Evolutionary conservation across 1,140 invertebrate species (phyloP).

Genomic region (Colletes gigas): DNA sequence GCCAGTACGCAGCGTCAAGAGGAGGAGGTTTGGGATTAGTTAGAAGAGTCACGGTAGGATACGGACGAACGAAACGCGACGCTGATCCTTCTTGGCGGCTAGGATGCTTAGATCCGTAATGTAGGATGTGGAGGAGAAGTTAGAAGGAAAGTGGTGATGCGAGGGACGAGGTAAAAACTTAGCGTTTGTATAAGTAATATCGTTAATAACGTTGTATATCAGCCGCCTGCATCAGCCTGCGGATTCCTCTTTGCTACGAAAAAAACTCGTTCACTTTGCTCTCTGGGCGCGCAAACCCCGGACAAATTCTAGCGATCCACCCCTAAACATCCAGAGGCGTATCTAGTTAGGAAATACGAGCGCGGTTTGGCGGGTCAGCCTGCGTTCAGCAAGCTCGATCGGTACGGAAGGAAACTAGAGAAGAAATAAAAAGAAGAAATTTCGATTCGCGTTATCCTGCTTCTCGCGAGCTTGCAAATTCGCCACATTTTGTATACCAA

Average conservation of each 20-base stretch:
- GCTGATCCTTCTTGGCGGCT: not conserved
- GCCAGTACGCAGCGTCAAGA: not conserved
- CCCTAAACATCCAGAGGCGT: not conserved
- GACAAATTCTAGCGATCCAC: not conserved
- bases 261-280: slow-evolving; percentile 40
- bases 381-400: not conserved
- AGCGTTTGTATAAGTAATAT: slow-evolving; percentile 64
- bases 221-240: slow-evolving; percentile 50
- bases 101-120: not conserved
- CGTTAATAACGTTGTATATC: slow-evolving; percentile 61
- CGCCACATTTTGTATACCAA: slow-evolving; percentile 40
- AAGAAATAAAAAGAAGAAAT: not conserved
- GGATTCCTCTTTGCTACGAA: slow-evolving; percentile 59
- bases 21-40: not conserved
- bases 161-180: slow-evolving; percentile 38
- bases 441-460: not conserved
- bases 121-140: not conserved
- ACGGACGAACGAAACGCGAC: not conserved
- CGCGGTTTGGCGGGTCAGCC: not conserved
- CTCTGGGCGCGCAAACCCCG: slow-evolving; percentile 7
- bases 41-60: slow-evolving; percentile 1
- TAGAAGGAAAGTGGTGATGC: slow-evolving; percentile 8
- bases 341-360: not conserved
- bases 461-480: slow-evolving; percentile 42
- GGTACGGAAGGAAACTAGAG: not conserved